phyloP scores from a whole-genome alignment of 2,113 vertebrate species.

The Oreochromis aureus region DNA sequence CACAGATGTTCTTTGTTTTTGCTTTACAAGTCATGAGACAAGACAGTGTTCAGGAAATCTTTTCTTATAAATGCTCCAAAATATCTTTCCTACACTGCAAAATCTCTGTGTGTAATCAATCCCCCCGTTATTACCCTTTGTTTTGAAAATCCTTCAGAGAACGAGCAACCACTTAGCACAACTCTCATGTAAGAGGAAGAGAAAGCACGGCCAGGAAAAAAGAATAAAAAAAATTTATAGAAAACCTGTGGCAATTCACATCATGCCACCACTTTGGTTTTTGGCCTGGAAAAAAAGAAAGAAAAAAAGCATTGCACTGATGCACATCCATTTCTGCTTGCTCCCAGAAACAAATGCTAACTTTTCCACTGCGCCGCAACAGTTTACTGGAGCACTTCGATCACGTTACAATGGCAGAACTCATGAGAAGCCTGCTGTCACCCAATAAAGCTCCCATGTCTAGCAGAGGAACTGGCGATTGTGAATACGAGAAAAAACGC shows the following conservation, averaged over 20 bases:
- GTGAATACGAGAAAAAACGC: neutral
- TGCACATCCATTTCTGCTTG: slow-evolving; percentile 17
- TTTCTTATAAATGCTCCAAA: slow-evolving; percentile 34
- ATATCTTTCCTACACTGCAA: neutral
- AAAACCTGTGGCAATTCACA: slow-evolving; percentile 19
- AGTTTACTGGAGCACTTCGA: slow-evolving; percentile 26
- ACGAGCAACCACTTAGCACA: neutral
- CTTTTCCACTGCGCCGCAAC: slow-evolving; percentile 47
- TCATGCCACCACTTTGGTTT: slow-evolving; percentile 29
- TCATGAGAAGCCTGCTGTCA: neutral
- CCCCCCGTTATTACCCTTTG: neutral
- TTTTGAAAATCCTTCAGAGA: slow-evolving; percentile 12
- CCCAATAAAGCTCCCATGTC: neutral
- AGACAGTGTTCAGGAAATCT: slow-evolving; percentile 28
- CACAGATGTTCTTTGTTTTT: slow-evolving; percentile 47
- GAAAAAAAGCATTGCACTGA: neutral
- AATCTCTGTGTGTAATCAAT: slow-evolving; percentile 23
- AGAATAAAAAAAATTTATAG: neutral
- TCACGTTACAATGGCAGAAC: neutral
- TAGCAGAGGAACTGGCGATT: slow-evolving; percentile 8
- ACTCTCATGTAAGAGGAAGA: neutral
- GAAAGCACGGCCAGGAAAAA: neutral
- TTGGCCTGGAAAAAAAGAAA: slow-evolving; percentile 12
- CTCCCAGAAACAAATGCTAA: slow-evolving; percentile 35
- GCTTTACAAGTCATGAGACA: slow-evolving; percentile 25